Evolutionary conservation across 2,797 vertebrate species (phyloP).

Genomic region (Podarcis siculus): DNA sequence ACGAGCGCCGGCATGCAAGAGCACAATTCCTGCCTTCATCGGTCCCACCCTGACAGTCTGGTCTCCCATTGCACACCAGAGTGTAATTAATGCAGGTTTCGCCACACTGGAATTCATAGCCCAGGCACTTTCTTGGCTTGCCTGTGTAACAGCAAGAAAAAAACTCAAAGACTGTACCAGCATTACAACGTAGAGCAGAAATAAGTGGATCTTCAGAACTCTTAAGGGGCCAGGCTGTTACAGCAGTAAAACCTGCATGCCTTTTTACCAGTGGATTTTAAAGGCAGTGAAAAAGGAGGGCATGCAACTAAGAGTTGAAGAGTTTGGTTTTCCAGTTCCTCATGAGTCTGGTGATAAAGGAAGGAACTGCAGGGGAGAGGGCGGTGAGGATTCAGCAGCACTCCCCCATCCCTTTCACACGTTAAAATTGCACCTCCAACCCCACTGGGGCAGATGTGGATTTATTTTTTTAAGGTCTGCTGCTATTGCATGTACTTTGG

Average conservation of each 20-base stretch:
- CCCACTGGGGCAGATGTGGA: not conserved
- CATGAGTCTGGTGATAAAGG: too few relatives aligned
- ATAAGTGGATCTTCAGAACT: not conserved
- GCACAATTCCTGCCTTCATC: conserved; percentile 86
- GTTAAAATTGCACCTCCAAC: not conserved
- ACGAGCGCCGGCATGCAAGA: conserved; percentile 62
- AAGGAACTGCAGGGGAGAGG: not conserved
- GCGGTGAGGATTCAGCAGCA: not conserved
- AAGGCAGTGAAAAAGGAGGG: not conserved
- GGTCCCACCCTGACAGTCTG: conserved; percentile 83
- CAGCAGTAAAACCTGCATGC: too few relatives aligned
- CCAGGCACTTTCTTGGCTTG: conserved; percentile 73
- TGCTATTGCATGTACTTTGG: too few relatives aligned
- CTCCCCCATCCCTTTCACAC: not conserved
- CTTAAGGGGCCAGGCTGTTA: not conserved
- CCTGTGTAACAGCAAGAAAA: conserved; percentile 70
- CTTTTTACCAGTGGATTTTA: not conserved
- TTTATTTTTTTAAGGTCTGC: not conserved
- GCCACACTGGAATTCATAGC: conserved; percentile 81
- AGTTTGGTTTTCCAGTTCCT: too few relatives aligned
- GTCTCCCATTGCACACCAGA: conserved; percentile 80
- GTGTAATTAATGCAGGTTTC: conserved; percentile 78
- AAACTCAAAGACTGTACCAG: not conserved
- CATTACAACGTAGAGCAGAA: not conserved
- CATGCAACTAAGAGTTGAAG: too few relatives aligned